phyloP scores from a whole-genome alignment of 2,797 vertebrate species.

The Myotis planiceps region DNA sequence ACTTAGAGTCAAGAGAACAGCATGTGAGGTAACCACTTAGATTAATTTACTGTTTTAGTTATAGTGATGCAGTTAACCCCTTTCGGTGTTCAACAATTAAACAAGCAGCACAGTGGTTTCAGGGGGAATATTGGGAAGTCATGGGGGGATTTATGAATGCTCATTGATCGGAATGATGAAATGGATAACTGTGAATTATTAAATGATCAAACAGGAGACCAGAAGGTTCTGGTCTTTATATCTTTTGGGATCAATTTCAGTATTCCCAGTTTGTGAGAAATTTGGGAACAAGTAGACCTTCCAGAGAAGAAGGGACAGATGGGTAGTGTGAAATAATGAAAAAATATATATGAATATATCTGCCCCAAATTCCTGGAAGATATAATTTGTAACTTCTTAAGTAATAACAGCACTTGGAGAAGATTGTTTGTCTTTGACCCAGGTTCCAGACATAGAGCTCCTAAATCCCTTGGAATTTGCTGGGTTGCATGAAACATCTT shows the following conservation, averaged over 20 bases:
- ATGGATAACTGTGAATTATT: background rate
- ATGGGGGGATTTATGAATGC: background rate
- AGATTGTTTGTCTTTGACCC: background rate
- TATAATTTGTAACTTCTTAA: background rate
- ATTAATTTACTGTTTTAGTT: background rate
- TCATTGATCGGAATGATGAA: background rate
- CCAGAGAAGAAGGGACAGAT: background rate
- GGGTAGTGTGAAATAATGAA: background rate
- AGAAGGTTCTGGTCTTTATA: background rate
- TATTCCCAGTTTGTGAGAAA: background rate
- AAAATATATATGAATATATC: background rate
- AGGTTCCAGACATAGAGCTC: background rate
- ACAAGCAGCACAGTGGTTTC: background rate
- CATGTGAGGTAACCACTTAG: background rate
- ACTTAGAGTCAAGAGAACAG: conserved; percentile 2
- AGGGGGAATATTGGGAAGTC: background rate
- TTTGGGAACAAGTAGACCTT: background rate
- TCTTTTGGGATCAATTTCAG: background rate
- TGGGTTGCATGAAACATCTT: background rate
- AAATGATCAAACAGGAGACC: background rate
- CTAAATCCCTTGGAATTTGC: background rate
- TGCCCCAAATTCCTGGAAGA: background rate
- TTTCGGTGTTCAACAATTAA: background rate
- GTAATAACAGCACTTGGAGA: background rate
- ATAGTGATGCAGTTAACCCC: background rate